A percentile compares a stretch with the other conserved stretches of the same genome.
These are phyloP conservation scores for Aspidoscelis tigris DNA, from an alignment of 2,113 vertebrate genomes.

Conservation along the genomic window DNA sequence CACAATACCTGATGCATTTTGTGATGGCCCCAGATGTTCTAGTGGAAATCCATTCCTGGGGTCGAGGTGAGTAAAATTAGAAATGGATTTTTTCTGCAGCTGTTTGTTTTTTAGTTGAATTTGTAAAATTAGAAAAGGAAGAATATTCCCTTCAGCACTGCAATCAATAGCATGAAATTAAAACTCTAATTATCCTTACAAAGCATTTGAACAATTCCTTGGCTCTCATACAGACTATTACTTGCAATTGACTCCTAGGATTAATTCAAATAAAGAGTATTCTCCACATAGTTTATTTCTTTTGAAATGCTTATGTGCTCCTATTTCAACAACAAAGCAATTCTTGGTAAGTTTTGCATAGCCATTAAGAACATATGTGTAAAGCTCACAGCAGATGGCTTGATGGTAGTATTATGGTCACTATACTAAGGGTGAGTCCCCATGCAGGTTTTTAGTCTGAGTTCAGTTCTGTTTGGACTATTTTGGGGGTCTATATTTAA, in stretches of 20 bases:
- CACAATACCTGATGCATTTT: neutral
- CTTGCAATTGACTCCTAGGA: neutral
- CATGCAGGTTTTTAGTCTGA: no score
- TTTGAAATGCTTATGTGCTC: neutral
- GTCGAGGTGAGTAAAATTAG: neutral
- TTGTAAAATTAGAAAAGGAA: conserved; percentile 7
- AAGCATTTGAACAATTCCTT: neutral
- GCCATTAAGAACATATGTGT: neutral
- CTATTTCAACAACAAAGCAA: neutral
- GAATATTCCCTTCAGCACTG: conserved; percentile 9
- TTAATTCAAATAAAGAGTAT: neutral
- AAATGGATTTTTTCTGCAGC: neutral
- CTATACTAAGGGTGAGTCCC: no score
- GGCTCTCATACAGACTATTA: neutral
- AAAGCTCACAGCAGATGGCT: neutral
- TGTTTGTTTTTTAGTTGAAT: neutral
- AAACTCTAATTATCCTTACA: conserved; percentile 16
- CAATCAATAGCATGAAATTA: conserved; percentile 19
- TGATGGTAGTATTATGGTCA: neutral
- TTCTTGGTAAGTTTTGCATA: neutral
- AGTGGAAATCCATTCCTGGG: neutral
- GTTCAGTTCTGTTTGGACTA: no score
- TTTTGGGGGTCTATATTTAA: no score
- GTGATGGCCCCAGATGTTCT: neutral
- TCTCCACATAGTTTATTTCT: neutral